Percentiles rank a stretch among this genome's conserved stretches.
phyloP scores from a whole-genome alignment of 2,113 vertebrate genomes.

The Scolopax mira region DNA sequence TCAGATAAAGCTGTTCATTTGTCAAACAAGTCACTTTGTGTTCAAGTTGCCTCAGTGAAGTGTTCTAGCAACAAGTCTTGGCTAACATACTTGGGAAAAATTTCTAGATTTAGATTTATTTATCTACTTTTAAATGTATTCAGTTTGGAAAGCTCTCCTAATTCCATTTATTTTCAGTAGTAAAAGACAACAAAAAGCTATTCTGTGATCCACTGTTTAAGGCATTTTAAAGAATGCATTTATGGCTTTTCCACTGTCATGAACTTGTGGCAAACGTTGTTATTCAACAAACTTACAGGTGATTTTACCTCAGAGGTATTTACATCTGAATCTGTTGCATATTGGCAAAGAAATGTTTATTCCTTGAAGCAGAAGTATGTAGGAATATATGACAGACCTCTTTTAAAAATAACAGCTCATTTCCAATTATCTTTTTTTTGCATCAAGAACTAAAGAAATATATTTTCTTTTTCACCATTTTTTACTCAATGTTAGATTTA shows the following conservation, averaged over 20 bases:
- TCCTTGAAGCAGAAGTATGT: background rate
- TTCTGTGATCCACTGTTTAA: background rate
- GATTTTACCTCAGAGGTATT: background rate
- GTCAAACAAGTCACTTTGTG: background rate
- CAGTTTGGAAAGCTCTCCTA: background rate
- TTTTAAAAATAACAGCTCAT: background rate
- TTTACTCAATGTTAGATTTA: background rate
- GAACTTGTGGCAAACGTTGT: background rate
- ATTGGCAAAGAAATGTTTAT: background rate
- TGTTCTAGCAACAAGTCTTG: background rate
- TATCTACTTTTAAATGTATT: background rate
- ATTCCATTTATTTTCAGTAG: background rate
- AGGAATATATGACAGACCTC: background rate
- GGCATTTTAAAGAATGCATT: background rate
- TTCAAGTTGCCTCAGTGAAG: background rate
- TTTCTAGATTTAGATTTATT: background rate
- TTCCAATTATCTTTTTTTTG: background rate
- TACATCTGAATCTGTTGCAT: background rate
- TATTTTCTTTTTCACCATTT: background rate
- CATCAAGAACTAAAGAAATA: background rate
- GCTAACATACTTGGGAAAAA: background rate
- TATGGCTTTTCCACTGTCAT: background rate
- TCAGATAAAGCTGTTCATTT: background rate
- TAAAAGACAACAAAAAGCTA: background rate
- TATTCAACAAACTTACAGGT: background rate